A percentile compares a stretch with the other conserved stretches of the same genome.
Conservation (phyloP, 2,888 invertebrate species). For the Acronicta aceris region DNA sequence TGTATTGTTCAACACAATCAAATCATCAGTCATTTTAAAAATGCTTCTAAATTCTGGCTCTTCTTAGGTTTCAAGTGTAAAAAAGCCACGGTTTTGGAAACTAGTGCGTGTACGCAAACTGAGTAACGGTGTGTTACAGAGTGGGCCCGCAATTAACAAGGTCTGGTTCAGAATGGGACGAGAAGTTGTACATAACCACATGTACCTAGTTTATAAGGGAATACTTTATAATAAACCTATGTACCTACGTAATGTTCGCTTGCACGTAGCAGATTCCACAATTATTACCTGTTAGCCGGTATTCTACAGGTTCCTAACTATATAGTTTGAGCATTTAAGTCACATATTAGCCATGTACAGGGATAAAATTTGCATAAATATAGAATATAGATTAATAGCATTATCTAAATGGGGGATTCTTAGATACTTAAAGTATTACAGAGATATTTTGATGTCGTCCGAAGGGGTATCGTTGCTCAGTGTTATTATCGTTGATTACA, state of each 20-base stretch:
- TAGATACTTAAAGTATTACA: constrained; percentile 13
- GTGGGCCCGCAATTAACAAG: constrained; percentile 74
- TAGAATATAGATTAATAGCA: constrained; percentile 40
- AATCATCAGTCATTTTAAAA: too few relatives aligned
- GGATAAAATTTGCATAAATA: constrained; percentile 60
- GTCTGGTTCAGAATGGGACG: constrained; percentile 71
- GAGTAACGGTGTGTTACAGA: constrained; percentile 70
- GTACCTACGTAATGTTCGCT: constrained; percentile 26
- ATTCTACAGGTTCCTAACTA: constrained; percentile 49
- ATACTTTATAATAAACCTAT: constrained; percentile 45
- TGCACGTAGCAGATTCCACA: constrained; percentile 31
- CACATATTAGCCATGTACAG: constrained; percentile 37
- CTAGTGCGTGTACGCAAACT: constrained; percentile 55
- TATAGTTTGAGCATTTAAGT: constrained; percentile 43
- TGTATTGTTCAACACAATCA: too few relatives aligned
- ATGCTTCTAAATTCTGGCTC: background rate
- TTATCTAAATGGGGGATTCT: constrained; percentile 33
- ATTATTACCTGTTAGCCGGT: constrained; percentile 38
- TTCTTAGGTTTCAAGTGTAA: background rate
- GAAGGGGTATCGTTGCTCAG: constrained; percentile 10
- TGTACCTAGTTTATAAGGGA: constrained; percentile 41
- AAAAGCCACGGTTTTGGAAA: constrained; percentile 21
- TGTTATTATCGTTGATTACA: constrained; percentile 18
- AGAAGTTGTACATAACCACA: constrained; percentile 48
- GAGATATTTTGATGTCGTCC: constrained; percentile 4